Base-by-base conservation (phyloP, 2,888 invertebrate species). In the Ormyrus thymus region DNA sequence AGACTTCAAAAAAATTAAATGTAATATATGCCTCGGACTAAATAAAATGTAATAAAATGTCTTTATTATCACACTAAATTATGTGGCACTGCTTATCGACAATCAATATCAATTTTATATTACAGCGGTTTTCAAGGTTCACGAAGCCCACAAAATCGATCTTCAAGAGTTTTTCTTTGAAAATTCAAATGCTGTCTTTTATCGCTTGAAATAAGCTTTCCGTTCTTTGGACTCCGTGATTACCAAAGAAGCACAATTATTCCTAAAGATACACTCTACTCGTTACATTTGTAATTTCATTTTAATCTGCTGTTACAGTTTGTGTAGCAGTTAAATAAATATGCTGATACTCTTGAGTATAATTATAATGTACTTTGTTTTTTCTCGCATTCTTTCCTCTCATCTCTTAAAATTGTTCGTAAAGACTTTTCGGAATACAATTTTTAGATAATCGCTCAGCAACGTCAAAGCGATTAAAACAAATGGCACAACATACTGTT, bases 281-380 rank as follows among this genome's bases (percentile, higher is more conserved):
- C 84, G 84, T 86, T 84, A 87, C 85, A 86, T 79, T 87, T 84
- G 82, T 86, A 84, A 84, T 82, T 86, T 86, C 82, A 83, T 84
- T 86, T 85, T 84, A 84, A 83, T 85, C 76, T 79, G 74, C 73
- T 74, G 84, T 85, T 85, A 84, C 83, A 83, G 82, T 84, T 79
- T 85, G 83, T 86, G 85, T 85, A 86, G 84, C 84, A 86, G 84
- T 87, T 84, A 86, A 87, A 86, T 86, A 87, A 86, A 86, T 86
- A 87, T 85, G 79, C 83, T 79, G 84, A 86, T 85, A 86, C 82
- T 84, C 82, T 84, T 73, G 83, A 84, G n/a, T 73, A 59, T 69
- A 69, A 7, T 74, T 77, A 58, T 72, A 65, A 66, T 59, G 48
- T 64, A 66, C 29, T 72, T 68, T 69, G 7, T 74, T 73, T 72